Evolutionary conservation across 2,797 vertebrate genomes (phyloP), one percentile per base, ranked within the genome.

Genomic region (Lindbergichthys nudifrons): DNA sequence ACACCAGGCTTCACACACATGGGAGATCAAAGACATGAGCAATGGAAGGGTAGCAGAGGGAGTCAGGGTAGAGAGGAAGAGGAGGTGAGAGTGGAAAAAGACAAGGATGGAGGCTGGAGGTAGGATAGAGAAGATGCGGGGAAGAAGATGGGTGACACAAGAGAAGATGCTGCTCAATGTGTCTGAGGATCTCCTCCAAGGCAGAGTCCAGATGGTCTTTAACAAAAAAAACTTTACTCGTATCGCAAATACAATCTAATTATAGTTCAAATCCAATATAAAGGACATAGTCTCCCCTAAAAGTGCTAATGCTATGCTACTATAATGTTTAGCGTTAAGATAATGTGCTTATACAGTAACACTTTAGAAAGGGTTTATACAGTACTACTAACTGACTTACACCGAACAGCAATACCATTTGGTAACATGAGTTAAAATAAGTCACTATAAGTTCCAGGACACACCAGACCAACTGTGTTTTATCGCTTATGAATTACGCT

Each of bases 1-100:
- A 56, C 61, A 80, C 70, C 65, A 56, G 46, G 70, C 63, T 64
- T 71, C 75, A 76, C 77, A 53, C 73, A 71, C 69, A 65, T 1
- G 2, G 48, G 76, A 73, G 64, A 62, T 75, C 56, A 52, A 73
- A 75, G 77, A 68, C 51, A 76, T 58, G 23, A 61, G 52, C 19
- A 42, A 0, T 16, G 16, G 11, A 32, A 42, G 53, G 9, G 48
- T 6, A 32, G 14, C 16, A 54, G 13, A 14, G 10, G 41, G 41
- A 5, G n/a, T 41, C 10, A 15, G 50, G 47, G 3, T 23, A 48
- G 18, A 23, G 19, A 76, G 61, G 56, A 39, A n/a, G 52, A 62
- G 50, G 36, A 73, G 16, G 41, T 45, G 51, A 47, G 47, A 61
- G 54, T 30, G n/a, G 39, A 77, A 45, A 41, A 3, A 39, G 54